Evolutionary conservation across 2,888 invertebrate genomes (phyloP), one percentile per base, ranked within the genome.

Genomic region (Drosophila mettleri): DNA sequence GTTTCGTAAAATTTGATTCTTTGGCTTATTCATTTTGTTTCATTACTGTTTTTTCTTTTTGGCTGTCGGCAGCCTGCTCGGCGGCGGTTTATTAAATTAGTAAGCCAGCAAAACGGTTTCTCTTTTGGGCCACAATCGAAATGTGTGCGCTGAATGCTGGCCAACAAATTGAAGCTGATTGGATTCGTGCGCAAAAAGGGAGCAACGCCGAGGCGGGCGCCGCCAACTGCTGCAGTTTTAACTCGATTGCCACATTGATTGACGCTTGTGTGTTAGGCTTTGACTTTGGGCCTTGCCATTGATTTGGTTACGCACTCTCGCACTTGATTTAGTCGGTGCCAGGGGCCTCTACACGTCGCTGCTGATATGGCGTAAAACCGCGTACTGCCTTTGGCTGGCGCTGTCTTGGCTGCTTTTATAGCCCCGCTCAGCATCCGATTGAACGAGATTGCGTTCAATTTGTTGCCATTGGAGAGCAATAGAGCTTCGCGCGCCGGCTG

Each of bases 171-270:
- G 52, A 60, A 61, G 57, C 36, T 82, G 41, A 86, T 86, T 77
- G 45, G 34, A 70, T 67, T 80, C 59, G 52, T 27, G 20, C 18
- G 36, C 22, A 12, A 20, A 20, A 3, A 6, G 18, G 18, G 33
- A 22, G 33, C 31, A 1, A 2, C 14, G 14, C 2, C 2, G n/a
- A 12, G 10, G 9, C 14, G 12, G 20, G 39, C 12, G 12, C 9
- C n/a, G 12, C 5, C 53, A 33, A 6, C 38, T 43, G 67, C 29
- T 78, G 62, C 71, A 61, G 63, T 57, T 80, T 54, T 76, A 88
- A 82, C 80, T 80, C 65, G 62, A 82, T 84, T 84, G 58, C 38
- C 39, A 43, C 63, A 68, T 66, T 86, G 88, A 86, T 82, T 82
- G 80, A 65, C 57, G 60, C 54, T 75, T 75, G 79, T 72, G 79